These are phyloP conservation scores for Prochilodus magdalenae DNA, from an alignment of 2,113 vertebrate genomes.

Conservation along the genomic window DNA sequence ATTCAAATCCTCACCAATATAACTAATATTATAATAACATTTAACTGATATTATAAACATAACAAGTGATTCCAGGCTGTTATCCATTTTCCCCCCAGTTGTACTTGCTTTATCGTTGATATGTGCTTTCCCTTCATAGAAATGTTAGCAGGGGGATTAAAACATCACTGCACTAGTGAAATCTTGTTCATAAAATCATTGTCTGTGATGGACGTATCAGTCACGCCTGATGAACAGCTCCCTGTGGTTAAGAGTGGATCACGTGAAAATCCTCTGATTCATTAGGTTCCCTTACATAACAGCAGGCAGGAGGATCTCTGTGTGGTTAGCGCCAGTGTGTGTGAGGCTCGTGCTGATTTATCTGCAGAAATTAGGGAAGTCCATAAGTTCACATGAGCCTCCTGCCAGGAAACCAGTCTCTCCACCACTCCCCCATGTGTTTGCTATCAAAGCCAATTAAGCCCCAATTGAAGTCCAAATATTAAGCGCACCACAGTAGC, in stretches of 20 bases:
- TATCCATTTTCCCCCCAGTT: not conserved
- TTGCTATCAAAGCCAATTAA: conserved; percentile 33
- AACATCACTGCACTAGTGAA: not conserved
- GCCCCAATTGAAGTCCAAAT: conserved; percentile 31
- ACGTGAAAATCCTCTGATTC: not conserved
- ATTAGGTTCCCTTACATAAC: not conserved
- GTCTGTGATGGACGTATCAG: not conserved
- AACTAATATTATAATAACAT: too few species aligned
- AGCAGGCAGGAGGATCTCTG: not conserved
- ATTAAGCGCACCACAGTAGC: conserved; percentile 33
- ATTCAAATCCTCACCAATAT: too few species aligned
- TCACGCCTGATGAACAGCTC: not conserved
- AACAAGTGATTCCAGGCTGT: too few species aligned
- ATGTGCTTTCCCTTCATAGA: not conserved
- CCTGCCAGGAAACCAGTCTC: conserved; percentile 21
- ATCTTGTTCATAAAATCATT: not conserved
- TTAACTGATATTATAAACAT: too few species aligned
- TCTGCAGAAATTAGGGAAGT: conserved; percentile 24
- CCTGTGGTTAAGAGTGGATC: not conserved
- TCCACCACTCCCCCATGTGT: conserved; percentile 23
- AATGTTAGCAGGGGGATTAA: not conserved
- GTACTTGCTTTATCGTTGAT: not conserved
- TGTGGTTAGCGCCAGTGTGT: not conserved
- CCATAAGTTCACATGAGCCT: conserved; percentile 22
- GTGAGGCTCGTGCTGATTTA: conserved; percentile 2